These are phyloP conservation scores for Pantala flavescens DNA, from an alignment of 1,140 invertebrate genomes.

Conservation along the genomic window DNA sequence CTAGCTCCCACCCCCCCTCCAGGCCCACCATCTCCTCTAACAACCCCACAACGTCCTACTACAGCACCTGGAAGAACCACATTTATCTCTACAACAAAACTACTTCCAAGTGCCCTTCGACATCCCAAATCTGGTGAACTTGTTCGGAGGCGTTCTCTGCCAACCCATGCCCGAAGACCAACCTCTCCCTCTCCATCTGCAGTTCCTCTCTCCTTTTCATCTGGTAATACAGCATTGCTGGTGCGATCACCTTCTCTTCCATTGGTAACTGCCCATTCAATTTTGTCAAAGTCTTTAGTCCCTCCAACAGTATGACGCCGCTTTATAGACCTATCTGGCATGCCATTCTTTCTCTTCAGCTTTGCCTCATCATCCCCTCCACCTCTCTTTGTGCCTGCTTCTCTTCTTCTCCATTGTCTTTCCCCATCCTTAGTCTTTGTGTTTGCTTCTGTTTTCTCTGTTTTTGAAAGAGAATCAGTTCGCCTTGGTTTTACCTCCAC, in stretches of 20 bases:
- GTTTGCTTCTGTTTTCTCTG: slow-evolving; percentile 28
- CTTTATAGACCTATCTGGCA: slow-evolving; percentile 63
- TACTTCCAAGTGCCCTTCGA: neutral
- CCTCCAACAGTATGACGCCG: slow-evolving; percentile 85
- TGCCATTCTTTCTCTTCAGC: slow-evolving; percentile 58
- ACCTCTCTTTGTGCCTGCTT: neutral
- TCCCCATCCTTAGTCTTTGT: slow-evolving; percentile 24
- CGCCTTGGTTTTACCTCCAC: slow-evolving; percentile 22
- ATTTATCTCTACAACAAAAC: neutral
- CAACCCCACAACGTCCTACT: neutral
- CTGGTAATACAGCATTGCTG: slow-evolving; percentile 13
- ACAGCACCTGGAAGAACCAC: neutral
- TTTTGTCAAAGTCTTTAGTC: slow-evolving; percentile 69
- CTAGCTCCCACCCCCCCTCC: neutral
- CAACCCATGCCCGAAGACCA: slow-evolving; percentile 27
- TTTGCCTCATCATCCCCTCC: neutral
- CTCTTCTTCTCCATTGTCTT: slow-evolving; percentile 22
- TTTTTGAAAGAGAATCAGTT: slow-evolving; percentile 28
- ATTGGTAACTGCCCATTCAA: slow-evolving; percentile 44
- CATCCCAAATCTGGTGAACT: slow-evolving; percentile 50
- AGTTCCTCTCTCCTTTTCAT: slow-evolving; percentile 14
- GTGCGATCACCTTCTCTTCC: slow-evolving; percentile 36
- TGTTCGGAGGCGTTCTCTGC: slow-evolving; percentile 41
- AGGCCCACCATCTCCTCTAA: neutral
- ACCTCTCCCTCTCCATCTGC: slow-evolving; percentile 21